These are phyloP conservation scores for Limenitis arthemis DNA, from an alignment of 2,888 invertebrate genomes.

Conservation along the genomic window DNA sequence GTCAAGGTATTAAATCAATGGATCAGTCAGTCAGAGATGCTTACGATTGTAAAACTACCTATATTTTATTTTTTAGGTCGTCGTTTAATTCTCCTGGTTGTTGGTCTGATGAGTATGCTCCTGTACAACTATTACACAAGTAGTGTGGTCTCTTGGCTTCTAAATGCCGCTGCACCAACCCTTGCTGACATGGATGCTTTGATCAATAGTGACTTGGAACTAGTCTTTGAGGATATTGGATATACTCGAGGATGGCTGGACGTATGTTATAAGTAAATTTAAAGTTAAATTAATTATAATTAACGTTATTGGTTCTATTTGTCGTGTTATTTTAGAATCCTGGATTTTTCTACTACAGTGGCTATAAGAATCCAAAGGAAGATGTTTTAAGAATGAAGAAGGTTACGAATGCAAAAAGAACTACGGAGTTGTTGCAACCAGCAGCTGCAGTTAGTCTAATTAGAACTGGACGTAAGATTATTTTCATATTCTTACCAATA, in stretches of 20 bases:
- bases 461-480: conserved; percentile 41
- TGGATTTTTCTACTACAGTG: conserved; percentile 56
- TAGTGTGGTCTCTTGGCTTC: conserved; percentile 72
- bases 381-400: conserved; percentile 51
- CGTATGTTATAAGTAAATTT: conserved; percentile 29
- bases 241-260: conserved; percentile 62
- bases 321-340: conserved; percentile 37
- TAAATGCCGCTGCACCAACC: conserved; percentile 60
- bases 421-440: conserved; percentile 36
- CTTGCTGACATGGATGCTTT: conserved; percentile 62
- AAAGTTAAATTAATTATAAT: neutral
- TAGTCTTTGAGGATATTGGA: conserved; percentile 67
- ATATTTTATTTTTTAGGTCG: conserved; percentile 36
- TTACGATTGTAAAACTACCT: neutral
- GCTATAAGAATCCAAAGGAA: conserved; percentile 48
- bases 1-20: conserved; percentile 44
- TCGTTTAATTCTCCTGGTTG: conserved; percentile 43
- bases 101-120: conserved; percentile 57
- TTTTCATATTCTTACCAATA: neutral
- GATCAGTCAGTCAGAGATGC: no score
- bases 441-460: conserved; percentile 43
- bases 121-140: conserved; percentile 75
- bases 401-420: conserved; percentile 41
- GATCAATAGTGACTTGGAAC: conserved; percentile 58
- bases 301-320: neutral